Conservation (phyloP, 2,797 vertebrate genomes). For the Melanogrammus aeglefinus region DNA sequence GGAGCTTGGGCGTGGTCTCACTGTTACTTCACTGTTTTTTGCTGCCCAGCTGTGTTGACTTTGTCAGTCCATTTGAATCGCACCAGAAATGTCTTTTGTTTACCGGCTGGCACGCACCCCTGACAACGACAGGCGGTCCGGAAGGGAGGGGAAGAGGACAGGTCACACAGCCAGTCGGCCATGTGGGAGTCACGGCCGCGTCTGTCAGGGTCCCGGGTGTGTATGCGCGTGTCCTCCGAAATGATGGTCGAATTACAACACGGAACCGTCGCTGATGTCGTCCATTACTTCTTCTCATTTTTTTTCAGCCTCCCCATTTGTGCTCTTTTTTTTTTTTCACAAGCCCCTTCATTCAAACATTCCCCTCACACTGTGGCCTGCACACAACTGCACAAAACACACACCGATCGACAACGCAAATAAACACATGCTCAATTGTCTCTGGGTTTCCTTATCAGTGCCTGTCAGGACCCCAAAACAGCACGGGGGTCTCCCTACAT, state of each 20-base stretch:
- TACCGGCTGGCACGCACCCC: not conserved
- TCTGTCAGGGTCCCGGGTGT: not conserved
- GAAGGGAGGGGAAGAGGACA: not conserved
- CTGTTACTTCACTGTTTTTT: conserved; percentile 69
- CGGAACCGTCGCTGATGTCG: conserved; percentile 30
- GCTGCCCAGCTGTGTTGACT: conserved; percentile 69
- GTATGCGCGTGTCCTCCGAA: conserved; percentile 8
- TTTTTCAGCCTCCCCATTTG: conserved; percentile 2
- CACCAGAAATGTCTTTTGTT: conserved; percentile 29
- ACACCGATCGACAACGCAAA: not conserved
- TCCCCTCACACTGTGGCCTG: conserved; percentile 35
- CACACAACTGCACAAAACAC: not conserved
- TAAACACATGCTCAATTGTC: not conserved
- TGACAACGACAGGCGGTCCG: not conserved
- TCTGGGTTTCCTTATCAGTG: conserved; percentile 13
- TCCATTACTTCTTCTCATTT: conserved; percentile 5
- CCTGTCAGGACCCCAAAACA: conserved; percentile 39
- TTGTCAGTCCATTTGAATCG: conserved; percentile 74
- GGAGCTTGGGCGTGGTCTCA: conserved; percentile 62
- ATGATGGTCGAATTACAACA: conserved; percentile 28
- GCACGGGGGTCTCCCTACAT: conserved; percentile 15
- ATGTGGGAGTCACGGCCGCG: not conserved
- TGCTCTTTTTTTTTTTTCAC: conserved; percentile 1
- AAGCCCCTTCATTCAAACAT: conserved; percentile 45
- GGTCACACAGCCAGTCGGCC: not conserved